Evolutionary conservation across 1,140 invertebrate species (phyloP), one percentile per base, ranked within the genome.

Genomic region (Caenorhabditis remanei): DNA sequence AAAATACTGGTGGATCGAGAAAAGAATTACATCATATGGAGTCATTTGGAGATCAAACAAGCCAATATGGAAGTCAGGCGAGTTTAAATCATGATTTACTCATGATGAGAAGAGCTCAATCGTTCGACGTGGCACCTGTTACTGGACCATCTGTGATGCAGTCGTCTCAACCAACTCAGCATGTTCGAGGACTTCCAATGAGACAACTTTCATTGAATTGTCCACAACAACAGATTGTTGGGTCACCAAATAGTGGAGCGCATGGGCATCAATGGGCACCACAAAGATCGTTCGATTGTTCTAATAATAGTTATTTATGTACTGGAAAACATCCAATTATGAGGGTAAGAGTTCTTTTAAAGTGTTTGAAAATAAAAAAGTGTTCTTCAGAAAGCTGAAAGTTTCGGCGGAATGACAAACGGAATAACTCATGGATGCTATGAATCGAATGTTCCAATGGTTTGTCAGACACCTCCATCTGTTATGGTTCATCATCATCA

Each of bases 341-440:
- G 71, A 50, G 71, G 43, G 67, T 75, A 46, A 75, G 67, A 19
- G 56, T 16, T 53, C 16, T 9, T 13, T 53, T 4, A 53, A 53
- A 1, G 0, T 53, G 50, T 13, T 0, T 53, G 0, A 13, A 13
- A 16, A 53, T 13, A 53, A 53, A 53, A 61, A 61, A 4, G n/a
- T 61, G 13, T 61, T 61, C 43, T 87, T 65, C 85, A 87, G 86
- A 83, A 84, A 58, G 82, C 86, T 13, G 87, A 83, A 16, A 87
- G 83, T 46, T 87, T 85, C 46, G 85, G 87, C 19, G 87, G 85
- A 79, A 79, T 79, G 71, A 46, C 71, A 21, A 79, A 50, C 19
- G 67, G 67, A 19, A 40, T 65, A 13, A 40, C 63, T 4, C 43
- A 79, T 79, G 71, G 71, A 21, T 79, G 21, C n/a, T 79, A 53